These are phyloP conservation scores for Lipotes vexillifer DNA, from an alignment of 2,113 vertebrate species.

Conservation along the genomic window DNA sequence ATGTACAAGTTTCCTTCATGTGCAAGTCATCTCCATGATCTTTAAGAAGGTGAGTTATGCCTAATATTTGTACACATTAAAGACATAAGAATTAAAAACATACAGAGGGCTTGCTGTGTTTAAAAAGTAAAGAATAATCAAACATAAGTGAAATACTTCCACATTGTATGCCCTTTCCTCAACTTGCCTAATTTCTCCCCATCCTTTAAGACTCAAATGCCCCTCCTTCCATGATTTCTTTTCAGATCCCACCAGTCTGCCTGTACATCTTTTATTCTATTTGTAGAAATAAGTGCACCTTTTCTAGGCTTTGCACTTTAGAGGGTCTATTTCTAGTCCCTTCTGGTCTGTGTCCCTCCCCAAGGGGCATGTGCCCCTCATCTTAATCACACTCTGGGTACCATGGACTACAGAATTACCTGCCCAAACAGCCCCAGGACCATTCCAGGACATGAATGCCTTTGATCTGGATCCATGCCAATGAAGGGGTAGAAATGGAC, in stretches of 20 bases:
- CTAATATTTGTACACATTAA: not conserved
- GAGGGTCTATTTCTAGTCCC: not conserved
- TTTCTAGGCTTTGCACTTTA: not conserved
- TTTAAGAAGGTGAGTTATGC: not conserved
- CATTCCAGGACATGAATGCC: not conserved
- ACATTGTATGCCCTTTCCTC: not conserved
- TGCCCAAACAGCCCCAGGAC: not conserved
- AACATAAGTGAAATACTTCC: not conserved
- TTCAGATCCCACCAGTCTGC: not conserved
- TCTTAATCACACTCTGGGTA: not conserved
- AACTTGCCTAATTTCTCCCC: not conserved
- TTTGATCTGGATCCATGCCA: not conserved
- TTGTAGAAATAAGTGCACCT: not conserved
- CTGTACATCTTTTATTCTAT: not conserved
- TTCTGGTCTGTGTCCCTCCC: not conserved
- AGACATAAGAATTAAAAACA: not conserved
- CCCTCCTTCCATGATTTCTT: not conserved
- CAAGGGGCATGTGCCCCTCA: accelerated
- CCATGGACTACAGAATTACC: not conserved
- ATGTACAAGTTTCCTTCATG: not conserved
- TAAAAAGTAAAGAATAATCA: not conserved
- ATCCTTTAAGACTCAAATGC: not conserved
- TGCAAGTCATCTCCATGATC: not conserved
- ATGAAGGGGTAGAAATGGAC: not conserved
- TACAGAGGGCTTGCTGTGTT: not conserved